Percentiles rank a stretch among this genome's conserved stretches.
phyloP scores from a whole-genome alignment of 2,888 invertebrate genomes.

The Buathra laborator region DNA sequence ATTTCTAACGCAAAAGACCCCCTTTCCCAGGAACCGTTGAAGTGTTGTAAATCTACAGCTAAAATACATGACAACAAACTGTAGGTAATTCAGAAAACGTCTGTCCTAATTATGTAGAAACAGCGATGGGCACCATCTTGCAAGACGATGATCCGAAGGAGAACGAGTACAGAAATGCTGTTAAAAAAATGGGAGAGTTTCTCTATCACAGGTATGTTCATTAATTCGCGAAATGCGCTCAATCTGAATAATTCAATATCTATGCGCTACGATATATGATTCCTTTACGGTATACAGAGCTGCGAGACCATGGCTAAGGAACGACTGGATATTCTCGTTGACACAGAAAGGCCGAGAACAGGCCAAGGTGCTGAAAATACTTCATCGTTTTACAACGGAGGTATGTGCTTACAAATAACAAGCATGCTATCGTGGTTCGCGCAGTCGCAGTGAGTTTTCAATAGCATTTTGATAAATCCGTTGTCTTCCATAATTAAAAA shows the following conservation, averaged over 20 bases:
- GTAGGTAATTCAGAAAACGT: background rate
- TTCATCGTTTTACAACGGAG: slow-evolving; percentile 64
- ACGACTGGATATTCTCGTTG: slow-evolving; percentile 56
- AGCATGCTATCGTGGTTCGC: no score
- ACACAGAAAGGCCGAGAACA: slow-evolving; percentile 50
- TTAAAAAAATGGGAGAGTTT: slow-evolving; percentile 63
- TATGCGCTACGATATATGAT: background rate
- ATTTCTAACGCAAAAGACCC: no score
- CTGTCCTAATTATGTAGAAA: slow-evolving; percentile 54
- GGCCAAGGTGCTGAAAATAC: slow-evolving; percentile 42
- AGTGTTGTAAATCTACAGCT: background rate
- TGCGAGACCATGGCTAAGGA: slow-evolving; percentile 65
- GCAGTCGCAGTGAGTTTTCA: no score
- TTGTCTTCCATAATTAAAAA: no score
- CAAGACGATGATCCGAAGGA: slow-evolving; percentile 52
- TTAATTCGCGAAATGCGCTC: background rate
- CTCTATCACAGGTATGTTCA: slow-evolving; percentile 55
- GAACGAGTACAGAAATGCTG: slow-evolving; percentile 56
- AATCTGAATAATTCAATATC: background rate
- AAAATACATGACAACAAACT: background rate
- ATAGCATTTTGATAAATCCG: no score
- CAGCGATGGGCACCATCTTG: slow-evolving; percentile 68
- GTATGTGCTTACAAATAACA: slow-evolving; percentile 13
- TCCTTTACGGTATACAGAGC: slow-evolving; percentile 42
- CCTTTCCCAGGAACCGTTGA: no score